Evolutionary conservation across 1,140 invertebrate genomes (phyloP).

Genomic region (Pantala flavescens): DNA sequence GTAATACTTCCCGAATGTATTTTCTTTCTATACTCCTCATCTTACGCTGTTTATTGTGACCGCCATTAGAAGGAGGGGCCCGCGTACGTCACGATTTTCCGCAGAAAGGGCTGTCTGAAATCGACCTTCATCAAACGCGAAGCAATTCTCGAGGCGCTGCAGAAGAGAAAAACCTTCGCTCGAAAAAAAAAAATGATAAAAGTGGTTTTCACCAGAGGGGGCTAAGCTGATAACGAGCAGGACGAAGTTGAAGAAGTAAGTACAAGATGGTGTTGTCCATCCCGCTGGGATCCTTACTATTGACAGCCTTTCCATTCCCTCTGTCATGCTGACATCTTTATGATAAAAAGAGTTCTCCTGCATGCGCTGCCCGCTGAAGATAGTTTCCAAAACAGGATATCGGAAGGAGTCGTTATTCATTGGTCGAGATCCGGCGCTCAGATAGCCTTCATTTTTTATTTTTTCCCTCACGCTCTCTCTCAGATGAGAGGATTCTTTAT

Average conservation of each 20-base stretch:
- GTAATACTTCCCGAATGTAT: no score
- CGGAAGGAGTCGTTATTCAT: background rate
- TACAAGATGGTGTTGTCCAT: background rate
- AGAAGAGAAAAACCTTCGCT: background rate
- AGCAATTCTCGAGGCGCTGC: background rate
- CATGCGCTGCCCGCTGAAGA: no score
- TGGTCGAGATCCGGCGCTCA: background rate
- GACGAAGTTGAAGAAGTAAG: conserved; percentile 1
- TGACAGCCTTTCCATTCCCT: conserved; percentile 3
- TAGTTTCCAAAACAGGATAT: background rate
- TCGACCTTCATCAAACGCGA: background rate
- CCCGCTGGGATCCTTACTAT: background rate
- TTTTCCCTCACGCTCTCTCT: background rate
- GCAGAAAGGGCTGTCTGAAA: no score
- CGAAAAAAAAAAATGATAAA: background rate
- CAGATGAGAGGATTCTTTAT: background rate
- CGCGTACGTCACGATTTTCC: no score
- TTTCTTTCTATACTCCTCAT: no score
- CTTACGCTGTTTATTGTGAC: no score
- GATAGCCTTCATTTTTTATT: background rate
- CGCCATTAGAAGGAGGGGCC: no score
- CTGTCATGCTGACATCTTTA: background rate
- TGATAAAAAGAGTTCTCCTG: background rate
- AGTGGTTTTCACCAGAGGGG: background rate
- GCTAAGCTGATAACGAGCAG: background rate